These are phyloP conservation scores for Plodia interpunctella DNA, from an alignment of 1,140 invertebrate genomes.

Conservation along the genomic window DNA sequence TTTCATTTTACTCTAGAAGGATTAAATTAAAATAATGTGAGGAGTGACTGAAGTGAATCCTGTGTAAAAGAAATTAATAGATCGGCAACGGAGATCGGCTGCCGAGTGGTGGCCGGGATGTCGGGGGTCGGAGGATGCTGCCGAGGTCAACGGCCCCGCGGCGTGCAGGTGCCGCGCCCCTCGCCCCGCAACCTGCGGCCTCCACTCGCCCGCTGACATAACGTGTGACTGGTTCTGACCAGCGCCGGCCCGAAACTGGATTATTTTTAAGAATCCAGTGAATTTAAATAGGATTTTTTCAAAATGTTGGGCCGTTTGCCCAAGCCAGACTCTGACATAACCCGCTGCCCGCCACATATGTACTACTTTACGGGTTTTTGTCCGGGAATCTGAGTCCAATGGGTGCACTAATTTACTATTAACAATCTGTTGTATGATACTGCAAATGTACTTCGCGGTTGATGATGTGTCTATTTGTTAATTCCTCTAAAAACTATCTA, in stretches of 20 bases:
- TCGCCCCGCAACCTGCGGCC: slow-evolving; percentile 7
- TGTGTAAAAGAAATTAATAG: neutral
- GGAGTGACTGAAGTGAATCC: neutral
- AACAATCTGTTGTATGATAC: neutral
- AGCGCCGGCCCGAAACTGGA: too few species aligned
- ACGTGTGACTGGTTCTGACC: slow-evolving; percentile 19
- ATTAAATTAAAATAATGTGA: too few species aligned
- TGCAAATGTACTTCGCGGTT: neutral
- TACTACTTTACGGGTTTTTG: slow-evolving; percentile 6
- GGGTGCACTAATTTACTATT: neutral
- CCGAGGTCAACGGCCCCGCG: slow-evolving; percentile 11
- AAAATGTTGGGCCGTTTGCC: too few species aligned
- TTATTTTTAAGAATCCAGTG: too few species aligned
- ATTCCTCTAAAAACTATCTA: too few species aligned
- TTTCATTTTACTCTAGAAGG: too few species aligned
- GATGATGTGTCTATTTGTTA: too few species aligned
- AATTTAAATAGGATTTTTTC: too few species aligned
- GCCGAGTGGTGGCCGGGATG: neutral
- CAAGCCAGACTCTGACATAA: slow-evolving; percentile 11
- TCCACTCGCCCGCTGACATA: slow-evolving; percentile 17
- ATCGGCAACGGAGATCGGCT: neutral
- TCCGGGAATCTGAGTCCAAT: neutral
- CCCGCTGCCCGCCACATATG: slow-evolving; percentile 11
- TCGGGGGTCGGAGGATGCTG: neutral
- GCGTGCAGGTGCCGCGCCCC: slow-evolving; percentile 17